phyloP scores from a whole-genome alignment of 2,888 invertebrate genomes.

The Caradrina clavipalpis region DNA sequence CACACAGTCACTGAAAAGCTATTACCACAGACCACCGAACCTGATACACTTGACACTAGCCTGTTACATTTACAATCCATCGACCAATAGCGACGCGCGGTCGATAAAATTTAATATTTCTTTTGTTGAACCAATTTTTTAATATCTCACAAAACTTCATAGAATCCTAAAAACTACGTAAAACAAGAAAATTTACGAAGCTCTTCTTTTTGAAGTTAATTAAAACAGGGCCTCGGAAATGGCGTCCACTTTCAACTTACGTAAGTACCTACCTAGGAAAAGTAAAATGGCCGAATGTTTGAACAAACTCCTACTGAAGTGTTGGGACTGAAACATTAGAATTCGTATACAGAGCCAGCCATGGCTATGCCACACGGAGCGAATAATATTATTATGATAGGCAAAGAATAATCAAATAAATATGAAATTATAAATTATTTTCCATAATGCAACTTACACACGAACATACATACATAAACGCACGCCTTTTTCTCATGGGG shows the following conservation, averaged over 20 bases:
- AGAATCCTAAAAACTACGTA: conserved; percentile 19
- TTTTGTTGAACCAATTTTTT: too few relatives aligned
- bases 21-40: too few relatives aligned
- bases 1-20: too few relatives aligned
- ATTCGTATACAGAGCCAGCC: not conserved
- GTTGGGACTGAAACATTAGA: conserved; percentile 22
- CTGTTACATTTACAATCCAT: too few relatives aligned
- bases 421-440: too few relatives aligned
- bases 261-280: conserved; percentile 31
- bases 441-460: too few relatives aligned
- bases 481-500: too few relatives aligned
- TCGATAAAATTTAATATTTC: too few relatives aligned
- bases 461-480: too few relatives aligned
- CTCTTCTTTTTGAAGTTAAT: conserved; percentile 54
- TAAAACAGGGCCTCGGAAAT: conserved; percentile 45
- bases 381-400: not conserved
- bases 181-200: conserved; percentile 23
- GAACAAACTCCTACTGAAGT: conserved; percentile 24
- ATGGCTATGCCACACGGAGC: not conserved
- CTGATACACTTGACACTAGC: too few relatives aligned
- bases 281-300: conserved; percentile 47
- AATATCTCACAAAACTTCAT: conserved; percentile 5
- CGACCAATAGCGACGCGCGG: too few relatives aligned
- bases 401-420: too few relatives aligned
- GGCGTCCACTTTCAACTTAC: conserved; percentile 46